These are phyloP conservation scores for Geodia barretti DNA, from an alignment of 37 sponge, comb jelly and placozoan genomes.

Conservation along the genomic window DNA sequence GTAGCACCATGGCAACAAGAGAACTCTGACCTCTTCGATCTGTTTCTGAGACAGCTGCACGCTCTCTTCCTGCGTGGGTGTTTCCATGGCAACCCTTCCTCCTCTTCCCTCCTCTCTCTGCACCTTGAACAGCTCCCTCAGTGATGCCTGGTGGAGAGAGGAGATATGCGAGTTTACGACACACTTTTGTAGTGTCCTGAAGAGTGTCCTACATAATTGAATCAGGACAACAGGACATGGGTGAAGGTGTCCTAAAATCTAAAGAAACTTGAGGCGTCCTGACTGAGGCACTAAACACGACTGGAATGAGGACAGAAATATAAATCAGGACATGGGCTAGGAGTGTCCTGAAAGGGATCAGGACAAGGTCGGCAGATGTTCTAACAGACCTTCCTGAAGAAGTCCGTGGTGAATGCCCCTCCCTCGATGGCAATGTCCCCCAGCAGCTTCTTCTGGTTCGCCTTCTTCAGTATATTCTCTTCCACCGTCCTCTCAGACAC, in stretches of 20 bases:
- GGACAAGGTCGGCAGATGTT: neutral
- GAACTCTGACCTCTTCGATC: conserved; percentile 58
- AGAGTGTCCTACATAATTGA: too few species aligned
- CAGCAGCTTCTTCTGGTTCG: conserved; percentile 94
- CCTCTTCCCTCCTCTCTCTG: neutral
- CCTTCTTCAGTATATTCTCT: conserved; percentile 99
- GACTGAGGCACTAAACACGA: too few species aligned
- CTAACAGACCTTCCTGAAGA: conserved; percentile 93
- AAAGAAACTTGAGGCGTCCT: too few species aligned
- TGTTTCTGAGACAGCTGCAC: conserved; percentile 58
- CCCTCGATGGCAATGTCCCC: conserved; percentile 97
- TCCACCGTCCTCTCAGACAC: conserved; percentile 92
- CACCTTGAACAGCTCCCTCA: conserved; percentile 40
- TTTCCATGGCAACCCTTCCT: neutral
- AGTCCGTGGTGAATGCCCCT: conserved; percentile 95
- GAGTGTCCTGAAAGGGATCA: too few species aligned
- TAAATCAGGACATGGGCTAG: neutral
- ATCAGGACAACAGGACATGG: too few species aligned
- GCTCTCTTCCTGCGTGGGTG: neutral
- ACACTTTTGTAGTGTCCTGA: too few species aligned
- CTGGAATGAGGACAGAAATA: neutral
- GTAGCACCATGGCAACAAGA: neutral
- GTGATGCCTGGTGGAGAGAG: conserved; percentile 9
- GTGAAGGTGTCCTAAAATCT: too few species aligned
- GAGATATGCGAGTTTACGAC: too few species aligned